Conservation (phyloP, 2,797 vertebrate species). For the Enteromius afrohamiltoni region DNA sequence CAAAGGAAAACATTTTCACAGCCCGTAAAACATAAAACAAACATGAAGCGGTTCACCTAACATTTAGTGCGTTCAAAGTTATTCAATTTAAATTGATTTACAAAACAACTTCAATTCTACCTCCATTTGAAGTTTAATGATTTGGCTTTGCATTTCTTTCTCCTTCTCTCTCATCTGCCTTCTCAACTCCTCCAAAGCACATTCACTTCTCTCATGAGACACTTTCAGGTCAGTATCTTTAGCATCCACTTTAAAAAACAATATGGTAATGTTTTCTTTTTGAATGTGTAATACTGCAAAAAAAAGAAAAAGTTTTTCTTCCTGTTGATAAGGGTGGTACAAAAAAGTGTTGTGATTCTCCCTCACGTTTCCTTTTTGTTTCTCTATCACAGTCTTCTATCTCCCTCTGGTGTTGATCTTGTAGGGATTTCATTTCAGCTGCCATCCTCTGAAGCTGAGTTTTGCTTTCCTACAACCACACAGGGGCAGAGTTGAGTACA, state of each 20-base stretch:
- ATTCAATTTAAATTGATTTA: not conserved
- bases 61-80: not conserved
- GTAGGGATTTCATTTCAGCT: conserved; percentile 59
- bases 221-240: conserved; percentile 71
- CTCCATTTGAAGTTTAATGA: conserved; percentile 92
- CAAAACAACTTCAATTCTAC: conserved; percentile 68
- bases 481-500: not conserved
- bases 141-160: conserved; percentile 86
- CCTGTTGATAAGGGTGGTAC: not conserved
- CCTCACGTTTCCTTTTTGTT: conserved; percentile 63
- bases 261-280: not conserved
- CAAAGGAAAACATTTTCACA: conserved; percentile 55
- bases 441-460: conserved; percentile 66
- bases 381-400: conserved; percentile 63
- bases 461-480: conserved; percentile 64
- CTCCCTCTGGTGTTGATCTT: conserved; percentile 74
- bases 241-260: conserved; percentile 65
- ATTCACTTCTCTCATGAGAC: conserved; percentile 77
- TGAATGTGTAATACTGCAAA: not conserved
- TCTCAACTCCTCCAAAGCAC: conserved; percentile 81
- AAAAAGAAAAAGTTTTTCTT: not conserved
- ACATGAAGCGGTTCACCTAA: not conserved
- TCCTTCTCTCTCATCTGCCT: conserved; percentile 84
- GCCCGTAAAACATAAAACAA: not conserved
- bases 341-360: not conserved